Evolutionary conservation across 1,140 invertebrate species (phyloP), one percentile per base, ranked within the genome.

Genomic region (Drosophila busckii): DNA sequence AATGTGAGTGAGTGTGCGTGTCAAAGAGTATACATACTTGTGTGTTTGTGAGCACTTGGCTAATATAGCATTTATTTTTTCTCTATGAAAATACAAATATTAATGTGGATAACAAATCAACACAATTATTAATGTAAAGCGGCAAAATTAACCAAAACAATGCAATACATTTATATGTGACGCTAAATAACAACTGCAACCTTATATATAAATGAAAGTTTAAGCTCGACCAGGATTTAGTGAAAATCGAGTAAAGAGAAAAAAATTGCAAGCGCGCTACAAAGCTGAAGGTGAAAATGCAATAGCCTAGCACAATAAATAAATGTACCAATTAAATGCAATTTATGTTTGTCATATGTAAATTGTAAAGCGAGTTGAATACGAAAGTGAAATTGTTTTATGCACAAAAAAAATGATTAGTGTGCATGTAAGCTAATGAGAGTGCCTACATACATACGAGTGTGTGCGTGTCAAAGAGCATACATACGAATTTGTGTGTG

Each of bases 131-230:
- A 50, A 1, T 25, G 12, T 19, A 13, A n/a, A 20, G 28, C n/a
- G 3, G 32, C 19, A 60, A 60, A 44, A 29, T n/a, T 13, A 38
- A 23, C 4, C 8, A 34, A 10, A 29, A 25, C 7, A 26, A 22
- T 48, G 28, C 31, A 58, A 26, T n/a, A n/a, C n/a, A n/a, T n/a
- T n/a, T n/a, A n/a, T n/a, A n/a, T 37, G 13, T 38, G 10, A 22
- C 9, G 5, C 4, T 6, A 26, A 35, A 37, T 8, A 23, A 5
- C 2, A 40, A 61, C 54, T 46, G 40, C 25, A 42, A 61, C 56
- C 52, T 56, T 25, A 35, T n/a, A n/a, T n/a, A n/a, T 55, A 70
- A 80, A 78, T 70, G 73, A 78, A 78, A 82, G 73, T 78, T 71
- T 73, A n/a, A n/a, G n/a, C n/a, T n/a, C n/a, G 56, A 37, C 50